Evolutionary conservation across 2,888 invertebrate genomes (phyloP).

Genomic region (Lepidonotus clava): DNA sequence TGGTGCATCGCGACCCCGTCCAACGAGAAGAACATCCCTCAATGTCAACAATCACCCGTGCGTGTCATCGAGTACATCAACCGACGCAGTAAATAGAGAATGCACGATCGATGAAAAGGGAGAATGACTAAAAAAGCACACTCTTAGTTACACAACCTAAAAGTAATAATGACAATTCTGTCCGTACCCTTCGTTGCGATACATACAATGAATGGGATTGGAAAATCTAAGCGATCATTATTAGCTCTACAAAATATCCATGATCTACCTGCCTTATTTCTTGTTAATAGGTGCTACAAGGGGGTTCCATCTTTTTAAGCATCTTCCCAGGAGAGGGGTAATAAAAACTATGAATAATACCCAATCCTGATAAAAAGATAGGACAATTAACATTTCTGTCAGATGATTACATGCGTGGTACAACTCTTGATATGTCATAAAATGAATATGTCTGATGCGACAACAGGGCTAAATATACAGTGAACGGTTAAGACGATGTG

Average conservation of each 20-base stretch:
- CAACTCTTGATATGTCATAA: slow-evolving; percentile 25
- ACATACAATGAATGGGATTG: background rate
- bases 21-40: background rate
- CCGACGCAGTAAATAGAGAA: background rate
- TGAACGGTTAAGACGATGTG: slow-evolving; percentile 7
- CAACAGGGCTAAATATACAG: background rate
- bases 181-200: background rate
- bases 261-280: background rate
- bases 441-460: background rate
- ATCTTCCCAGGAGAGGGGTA: no score
- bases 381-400: no score
- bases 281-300: no score
- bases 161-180: background rate
- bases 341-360: no score
- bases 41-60: background rate
- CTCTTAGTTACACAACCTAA: background rate
- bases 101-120: background rate
- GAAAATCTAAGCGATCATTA: background rate
- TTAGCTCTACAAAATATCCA: background rate
- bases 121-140: slow-evolving; percentile 28
- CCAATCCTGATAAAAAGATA: no score
- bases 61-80: no score
- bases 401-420: no score
- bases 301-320: no score
- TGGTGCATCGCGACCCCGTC: background rate